Conservation (phyloP, 2,888 invertebrate genomes). For the Hirtodrosophila cameraria region DNA sequence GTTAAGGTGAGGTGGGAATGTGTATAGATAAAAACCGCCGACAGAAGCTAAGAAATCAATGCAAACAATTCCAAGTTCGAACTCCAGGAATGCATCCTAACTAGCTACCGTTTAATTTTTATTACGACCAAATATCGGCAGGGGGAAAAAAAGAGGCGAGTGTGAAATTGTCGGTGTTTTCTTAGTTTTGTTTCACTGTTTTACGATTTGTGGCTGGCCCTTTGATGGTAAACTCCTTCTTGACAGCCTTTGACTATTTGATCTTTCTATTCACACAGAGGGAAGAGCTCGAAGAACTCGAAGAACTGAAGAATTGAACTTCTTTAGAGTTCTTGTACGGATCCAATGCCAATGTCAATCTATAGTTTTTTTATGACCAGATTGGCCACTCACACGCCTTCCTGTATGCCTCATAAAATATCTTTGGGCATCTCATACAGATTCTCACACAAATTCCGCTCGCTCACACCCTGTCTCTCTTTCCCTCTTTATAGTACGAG, state of each 20-base stretch:
- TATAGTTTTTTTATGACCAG: slow-evolving; percentile 34
- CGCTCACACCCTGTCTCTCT: slow-evolving; percentile 8
- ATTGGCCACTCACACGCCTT: slow-evolving; percentile 56
- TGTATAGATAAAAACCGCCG: slow-evolving; percentile 40
- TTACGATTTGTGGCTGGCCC: slow-evolving; percentile 61
- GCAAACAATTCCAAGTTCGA: slow-evolving; percentile 61
- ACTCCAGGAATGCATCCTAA: slow-evolving; percentile 68
- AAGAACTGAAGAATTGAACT: slow-evolving; percentile 1
- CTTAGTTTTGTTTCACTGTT: too few species aligned
- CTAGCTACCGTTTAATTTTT: slow-evolving; percentile 80
- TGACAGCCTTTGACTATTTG: slow-evolving; percentile 55
- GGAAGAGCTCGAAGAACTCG: slow-evolving; percentile 3
- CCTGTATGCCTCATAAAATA: slow-evolving; percentile 60
- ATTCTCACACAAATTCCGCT: too few species aligned
- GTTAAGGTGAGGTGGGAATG: too few species aligned
- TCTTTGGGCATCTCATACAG: slow-evolving; percentile 38
- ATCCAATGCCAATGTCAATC: slow-evolving; percentile 55
- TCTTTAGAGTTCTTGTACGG: too few species aligned
- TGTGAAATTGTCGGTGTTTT: slow-evolving; percentile 72
- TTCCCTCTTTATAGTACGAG: slow-evolving; percentile 40
- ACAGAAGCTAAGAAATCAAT: slow-evolving; percentile 49
- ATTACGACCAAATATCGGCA: slow-evolving; percentile 64
- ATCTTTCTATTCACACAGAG: slow-evolving; percentile 75
- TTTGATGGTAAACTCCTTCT: slow-evolving; percentile 54
- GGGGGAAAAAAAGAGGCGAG: slow-evolving; percentile 42